A percentile compares a stretch with the other conserved stretches of the same genome.
Conservation (phyloP, 2,113 vertebrate genomes). For the Tyto alba region DNA sequence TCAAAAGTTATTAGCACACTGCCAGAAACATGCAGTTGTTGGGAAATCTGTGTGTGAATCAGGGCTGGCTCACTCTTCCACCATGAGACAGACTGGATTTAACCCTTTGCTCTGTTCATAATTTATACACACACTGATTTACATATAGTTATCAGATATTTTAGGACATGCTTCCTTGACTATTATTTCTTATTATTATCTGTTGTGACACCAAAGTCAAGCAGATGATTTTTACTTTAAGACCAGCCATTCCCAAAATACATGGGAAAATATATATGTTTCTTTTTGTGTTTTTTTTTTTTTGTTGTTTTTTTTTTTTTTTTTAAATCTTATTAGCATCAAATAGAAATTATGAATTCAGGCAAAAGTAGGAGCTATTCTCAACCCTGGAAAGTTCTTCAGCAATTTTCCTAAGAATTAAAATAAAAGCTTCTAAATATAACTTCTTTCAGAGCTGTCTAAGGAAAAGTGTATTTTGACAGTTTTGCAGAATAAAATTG, state of each 20-base stretch:
- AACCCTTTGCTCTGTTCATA: neutral
- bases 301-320: neutral
- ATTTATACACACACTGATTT: neutral
- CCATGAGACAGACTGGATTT: neutral
- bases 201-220: neutral
- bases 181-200: neutral
- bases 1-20: neutral
- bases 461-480: neutral
- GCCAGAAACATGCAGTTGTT: neutral
- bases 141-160: neutral
- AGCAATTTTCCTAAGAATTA: neutral
- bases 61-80: neutral
- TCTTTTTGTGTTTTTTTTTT: neutral
- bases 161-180: neutral
- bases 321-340: neutral
- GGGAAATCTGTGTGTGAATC: neutral
- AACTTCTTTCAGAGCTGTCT: neutral
- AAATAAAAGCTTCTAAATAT: neutral
- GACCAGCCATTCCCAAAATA: neutral
- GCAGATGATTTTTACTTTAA: neutral
- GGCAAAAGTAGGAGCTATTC: neutral
- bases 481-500: neutral
- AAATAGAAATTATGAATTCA: neutral
- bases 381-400: neutral
- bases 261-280: neutral